Base-by-base conservation (phyloP, 1,140 invertebrate genomes). In the Papilio helenus region DNA sequence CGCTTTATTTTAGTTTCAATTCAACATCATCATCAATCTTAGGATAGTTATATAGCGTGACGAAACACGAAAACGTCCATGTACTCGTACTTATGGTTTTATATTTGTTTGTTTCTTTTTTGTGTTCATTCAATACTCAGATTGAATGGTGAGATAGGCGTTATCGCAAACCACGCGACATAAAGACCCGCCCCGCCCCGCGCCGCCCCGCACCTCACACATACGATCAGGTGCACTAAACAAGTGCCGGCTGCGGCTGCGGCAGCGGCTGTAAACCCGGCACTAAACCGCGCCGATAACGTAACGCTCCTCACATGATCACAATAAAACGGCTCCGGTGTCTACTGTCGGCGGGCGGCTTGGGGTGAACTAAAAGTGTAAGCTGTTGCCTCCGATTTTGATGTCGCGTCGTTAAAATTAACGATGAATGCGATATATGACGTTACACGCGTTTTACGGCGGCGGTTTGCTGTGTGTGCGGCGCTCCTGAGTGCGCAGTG, bases 221-320 rank as follows among this genome's bases (percentile, higher is more conserved):
- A 46, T 20, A 46, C 18, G 44, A 51, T 74, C 44, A 44, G 44
- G 29, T 44, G 72, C 42, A 74, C 5, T 74, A 46, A 49, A 74
- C 14, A 49, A 44, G 42, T 18, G 16, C 39, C 42, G 72, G 39
- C 39, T 8, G 34, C 34, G 34, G 34, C 34, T 39, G 34, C 34
- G 34, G 34, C 34, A 8, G 34, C 34, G 5, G 72, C 39, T 26
- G 72, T 74, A 74, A 74, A 74, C 9, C 20, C 72, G 42, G 20
- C 72, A 74, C 39, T 74, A 74, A 74, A 74, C 39, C 42, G 23
- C 20, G 42, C n/a, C 44, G 72, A 74, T 74, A 74, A 44, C 39
- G 65, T 34, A 34, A 16, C 68, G 71, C 29, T 34, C 14, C 68
- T 68, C 23, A 18, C 61, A 34, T 16, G 26, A 34, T 61, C 58